Base-by-base conservation (phyloP, 2,113 vertebrate genomes). In the Corvus hawaiiensis region DNA sequence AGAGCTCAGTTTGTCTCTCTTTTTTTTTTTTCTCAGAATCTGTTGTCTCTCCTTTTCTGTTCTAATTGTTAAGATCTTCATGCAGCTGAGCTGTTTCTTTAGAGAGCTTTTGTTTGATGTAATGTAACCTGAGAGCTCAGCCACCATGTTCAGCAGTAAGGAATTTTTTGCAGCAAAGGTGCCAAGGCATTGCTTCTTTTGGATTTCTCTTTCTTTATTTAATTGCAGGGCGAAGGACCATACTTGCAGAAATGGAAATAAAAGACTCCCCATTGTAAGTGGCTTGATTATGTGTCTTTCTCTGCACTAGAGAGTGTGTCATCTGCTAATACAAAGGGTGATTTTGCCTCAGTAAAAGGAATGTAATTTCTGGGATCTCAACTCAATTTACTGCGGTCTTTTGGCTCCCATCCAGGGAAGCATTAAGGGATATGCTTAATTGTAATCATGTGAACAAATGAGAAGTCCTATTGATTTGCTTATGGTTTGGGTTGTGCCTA, bases 381-480 rank as follows among this genome's bases (percentile, higher is more conserved):
- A 59, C 88, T 96, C 90, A 86, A 22, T 89, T 95, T 71, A 49
- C 72, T 93, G 72, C 64, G 84, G 68, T 43, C 37, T 92, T 90
- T 81, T 95, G 96, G 93, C 85, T 88, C 37, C 11, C 22, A 72
- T 84, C 90, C 96, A 94, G 66, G 56, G 61, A 93, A 93, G 83
- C 92, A 93, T 77, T 96, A 96, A 94, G 49, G 86, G 90, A 69
- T 87, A 86, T 4, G 11, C 90, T 94, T 88, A 96, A 92, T 64
- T 96, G 88, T 92, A 93, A 94, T 52, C 82, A 86, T 63, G 79
- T 61, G 95, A 92, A 75, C 52, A 90, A 94, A 92, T 52, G 78
- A 94, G 79, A 63, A 86, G 30, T 78, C 56, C 61, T 92, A 95
- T 96, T 92, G 93, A 94, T 95, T 93, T 75, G 68, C 73, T 89